phyloP scores from a whole-genome alignment of 1,140 invertebrate species.

The Macrobrachium rosenbergii region DNA sequence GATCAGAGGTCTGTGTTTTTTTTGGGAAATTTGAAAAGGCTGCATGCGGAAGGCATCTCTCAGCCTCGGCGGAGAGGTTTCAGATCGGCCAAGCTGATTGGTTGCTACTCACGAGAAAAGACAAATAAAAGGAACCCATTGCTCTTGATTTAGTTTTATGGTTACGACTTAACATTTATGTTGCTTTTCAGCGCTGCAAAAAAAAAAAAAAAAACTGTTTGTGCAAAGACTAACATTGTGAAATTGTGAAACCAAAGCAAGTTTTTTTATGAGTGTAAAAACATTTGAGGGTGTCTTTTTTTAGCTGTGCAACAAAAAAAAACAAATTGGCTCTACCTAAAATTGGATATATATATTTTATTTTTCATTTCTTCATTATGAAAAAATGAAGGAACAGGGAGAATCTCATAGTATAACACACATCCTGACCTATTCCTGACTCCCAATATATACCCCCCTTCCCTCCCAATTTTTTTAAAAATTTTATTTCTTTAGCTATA shows the following conservation, averaged over 20 bases:
- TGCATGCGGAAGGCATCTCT: no score
- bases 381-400: conserved; percentile 62
- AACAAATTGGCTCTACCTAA: conserved; percentile 50
- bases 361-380: conserved; percentile 17
- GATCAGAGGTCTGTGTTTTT: no score
- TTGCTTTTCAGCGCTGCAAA: conserved; percentile 8
- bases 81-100: no score
- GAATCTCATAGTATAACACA: conserved; percentile 55
- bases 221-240: conserved; percentile 34
- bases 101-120: no score
- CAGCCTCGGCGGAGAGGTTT: no score
- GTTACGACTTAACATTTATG: conserved; percentile 13
- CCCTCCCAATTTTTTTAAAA: conserved; percentile 3
- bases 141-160: not conserved
- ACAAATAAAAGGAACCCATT: no score
- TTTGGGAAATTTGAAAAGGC: no score
- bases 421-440: conserved; percentile 31
- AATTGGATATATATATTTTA: conserved; percentile 20
- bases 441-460: conserved; percentile 4
- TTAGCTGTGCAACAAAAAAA: conserved; percentile 8
- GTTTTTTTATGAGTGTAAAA: conserved; percentile 22
- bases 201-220: not conserved
- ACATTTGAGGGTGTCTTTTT: conserved; percentile 56
- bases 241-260: conserved; percentile 10
- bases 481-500: conserved; percentile 56